Conservation (phyloP, 2,888 invertebrate species). For the Chrysolina americana region DNA sequence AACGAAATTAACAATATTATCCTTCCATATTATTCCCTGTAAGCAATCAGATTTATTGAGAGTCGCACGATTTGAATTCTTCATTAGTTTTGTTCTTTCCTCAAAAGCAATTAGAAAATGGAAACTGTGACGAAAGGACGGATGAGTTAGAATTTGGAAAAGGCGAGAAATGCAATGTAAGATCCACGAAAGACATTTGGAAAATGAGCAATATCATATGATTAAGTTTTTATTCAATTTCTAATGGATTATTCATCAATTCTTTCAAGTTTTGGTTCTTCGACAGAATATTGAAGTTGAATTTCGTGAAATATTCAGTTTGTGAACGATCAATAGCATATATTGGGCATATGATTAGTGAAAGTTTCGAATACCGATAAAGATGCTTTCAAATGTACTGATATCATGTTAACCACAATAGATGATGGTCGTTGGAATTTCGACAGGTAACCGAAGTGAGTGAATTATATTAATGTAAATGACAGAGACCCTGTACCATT, state of each 20-base stretch:
- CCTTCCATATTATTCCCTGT: too few species aligned
- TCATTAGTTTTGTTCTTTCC: slow-evolving; percentile 22
- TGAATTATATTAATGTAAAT: slow-evolving; percentile 57
- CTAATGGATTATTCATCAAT: too few species aligned
- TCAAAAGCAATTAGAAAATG: slow-evolving; percentile 22
- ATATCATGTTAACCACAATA: background rate
- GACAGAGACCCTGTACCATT: slow-evolving; percentile 59
- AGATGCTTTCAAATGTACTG: background rate
- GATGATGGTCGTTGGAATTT: slow-evolving; percentile 37
- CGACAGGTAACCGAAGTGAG: slow-evolving; percentile 55
- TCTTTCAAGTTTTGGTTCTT: too few species aligned
- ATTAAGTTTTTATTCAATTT: too few species aligned
- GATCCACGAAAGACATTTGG: background rate
- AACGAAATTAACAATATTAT: too few species aligned
- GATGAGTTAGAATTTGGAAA: slow-evolving; percentile 44
- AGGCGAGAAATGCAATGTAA: slow-evolving; percentile 25
- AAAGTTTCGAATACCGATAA: background rate
- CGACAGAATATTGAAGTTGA: background rate
- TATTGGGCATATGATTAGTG: background rate
- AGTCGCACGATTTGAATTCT: slow-evolving; percentile 1
- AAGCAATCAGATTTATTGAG: too few species aligned
- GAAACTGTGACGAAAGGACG: slow-evolving; percentile 40
- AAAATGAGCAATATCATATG: too few species aligned
- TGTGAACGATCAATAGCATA: background rate
- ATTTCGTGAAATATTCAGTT: background rate